Evolutionary conservation across 1,140 invertebrate species (phyloP).

Genomic region (Anoplophora glabripennis): DNA sequence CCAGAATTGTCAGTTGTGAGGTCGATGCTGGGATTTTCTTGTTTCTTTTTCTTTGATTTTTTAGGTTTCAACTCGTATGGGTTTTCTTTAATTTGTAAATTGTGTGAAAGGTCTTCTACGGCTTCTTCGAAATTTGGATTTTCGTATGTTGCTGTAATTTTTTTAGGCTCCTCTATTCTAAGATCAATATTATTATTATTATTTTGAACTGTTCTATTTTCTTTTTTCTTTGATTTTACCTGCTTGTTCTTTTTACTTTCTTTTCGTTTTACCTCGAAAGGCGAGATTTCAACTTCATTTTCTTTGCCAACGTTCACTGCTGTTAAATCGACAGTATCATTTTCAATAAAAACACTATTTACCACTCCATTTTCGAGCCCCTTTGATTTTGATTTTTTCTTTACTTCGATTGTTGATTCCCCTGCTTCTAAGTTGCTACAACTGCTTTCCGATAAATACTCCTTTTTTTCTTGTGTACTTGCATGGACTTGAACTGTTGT

Average conservation of each 20-base stretch:
- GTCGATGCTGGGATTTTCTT: not conserved
- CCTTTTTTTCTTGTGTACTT: conserved; percentile 14
- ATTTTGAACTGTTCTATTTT: no score
- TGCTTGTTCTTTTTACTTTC: not conserved
- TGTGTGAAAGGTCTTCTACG: conserved; percentile 1
- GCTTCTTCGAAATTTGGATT: conserved; percentile 9
- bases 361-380: not conserved
- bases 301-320: no score
- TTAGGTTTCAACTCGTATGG: conserved; percentile 1
- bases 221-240: not conserved
- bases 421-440: not conserved
- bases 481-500: not conserved
- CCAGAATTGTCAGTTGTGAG: no score
- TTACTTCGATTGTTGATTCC: not conserved
- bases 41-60: conserved; percentile 18
- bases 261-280: no score
- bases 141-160: not conserved
- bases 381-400: conserved; percentile 9
- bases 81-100: conserved; percentile 9
- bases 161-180: not conserved
- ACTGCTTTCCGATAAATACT: conserved; percentile 10
- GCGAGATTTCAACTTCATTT: no score
- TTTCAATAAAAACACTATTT: not conserved
- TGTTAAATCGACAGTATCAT: no score
- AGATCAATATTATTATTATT: conserved; percentile 2